phyloP scores from a whole-genome alignment of 2,888 invertebrate species.

The Chalcis sispes region DNA sequence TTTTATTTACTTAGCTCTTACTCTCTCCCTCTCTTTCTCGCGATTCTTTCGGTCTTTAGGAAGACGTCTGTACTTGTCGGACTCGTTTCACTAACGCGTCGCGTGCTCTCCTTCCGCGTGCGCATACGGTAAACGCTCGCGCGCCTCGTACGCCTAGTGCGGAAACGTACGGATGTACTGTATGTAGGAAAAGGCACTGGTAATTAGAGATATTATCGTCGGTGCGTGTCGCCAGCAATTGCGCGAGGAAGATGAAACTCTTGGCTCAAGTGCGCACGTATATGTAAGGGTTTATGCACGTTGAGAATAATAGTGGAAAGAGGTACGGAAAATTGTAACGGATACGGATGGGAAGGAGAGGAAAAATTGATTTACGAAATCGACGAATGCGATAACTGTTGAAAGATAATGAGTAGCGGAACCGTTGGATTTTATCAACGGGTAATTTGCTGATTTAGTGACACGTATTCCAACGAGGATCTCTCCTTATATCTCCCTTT shows the following conservation, averaged over 20 bases:
- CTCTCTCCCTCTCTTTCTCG: constrained; percentile 42
- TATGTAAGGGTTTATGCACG: constrained; percentile 1
- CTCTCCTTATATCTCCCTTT: background rate
- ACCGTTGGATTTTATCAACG: constrained; percentile 50
- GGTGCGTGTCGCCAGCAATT: constrained; percentile 70
- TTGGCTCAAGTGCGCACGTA: constrained; percentile 44
- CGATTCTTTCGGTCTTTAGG: constrained; percentile 35
- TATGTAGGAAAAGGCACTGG: constrained; percentile 61
- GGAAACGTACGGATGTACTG: background rate
- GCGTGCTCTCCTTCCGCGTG: no score
- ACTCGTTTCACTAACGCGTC: constrained; percentile 40
- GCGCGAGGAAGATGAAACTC: constrained; percentile 46
- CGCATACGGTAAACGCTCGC: no score
- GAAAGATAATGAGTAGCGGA: constrained; percentile 45
- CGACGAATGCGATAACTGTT: constrained; percentile 46
- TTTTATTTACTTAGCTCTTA: no score
- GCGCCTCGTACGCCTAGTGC: background rate
- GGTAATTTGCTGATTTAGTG: constrained; percentile 58
- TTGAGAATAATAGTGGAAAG: background rate
- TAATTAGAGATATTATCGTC: constrained; percentile 74
- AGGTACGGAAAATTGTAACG: constrained; percentile 43
- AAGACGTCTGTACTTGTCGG: constrained; percentile 58
- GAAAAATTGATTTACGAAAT: constrained; percentile 59
- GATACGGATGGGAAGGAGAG: constrained; percentile 8
- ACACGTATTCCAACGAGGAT: constrained; percentile 29